These are phyloP conservation scores for Echinops telfairi DNA, from an alignment of 2,113 vertebrate species.

Conservation along the genomic window DNA sequence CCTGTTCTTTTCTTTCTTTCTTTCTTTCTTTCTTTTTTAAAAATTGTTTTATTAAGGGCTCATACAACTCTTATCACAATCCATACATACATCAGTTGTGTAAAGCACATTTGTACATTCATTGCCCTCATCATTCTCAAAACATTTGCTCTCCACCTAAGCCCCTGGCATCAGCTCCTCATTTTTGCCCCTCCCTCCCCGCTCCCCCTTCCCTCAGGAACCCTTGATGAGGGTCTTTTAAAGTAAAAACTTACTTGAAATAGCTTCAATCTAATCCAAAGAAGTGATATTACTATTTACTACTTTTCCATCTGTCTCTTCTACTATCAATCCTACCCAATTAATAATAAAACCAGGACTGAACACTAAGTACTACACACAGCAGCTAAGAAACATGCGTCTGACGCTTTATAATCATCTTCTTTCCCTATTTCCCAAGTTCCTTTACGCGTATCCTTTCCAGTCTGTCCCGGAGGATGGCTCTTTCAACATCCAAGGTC, in stretches of 20 bases:
- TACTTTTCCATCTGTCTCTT: not conserved
- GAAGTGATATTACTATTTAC: not conserved
- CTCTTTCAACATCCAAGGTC: not conserved
- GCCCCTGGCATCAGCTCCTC: no score
- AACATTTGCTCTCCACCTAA: no score
- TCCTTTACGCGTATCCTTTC: not conserved
- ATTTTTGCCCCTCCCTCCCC: no score
- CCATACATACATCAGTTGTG: no score
- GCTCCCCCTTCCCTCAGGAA: no score
- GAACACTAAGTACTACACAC: not conserved
- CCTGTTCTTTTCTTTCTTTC: no score
- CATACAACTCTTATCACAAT: no score
- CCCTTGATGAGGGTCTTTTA: no score
- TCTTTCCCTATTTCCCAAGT: not conserved
- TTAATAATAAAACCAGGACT: conserved; percentile 8
- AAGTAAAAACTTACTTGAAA: conserved; percentile 22
- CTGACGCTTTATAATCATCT: not conserved
- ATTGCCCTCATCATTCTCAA: no score
- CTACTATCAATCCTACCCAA: not conserved
- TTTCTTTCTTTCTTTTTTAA: no score
- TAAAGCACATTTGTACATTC: no score
- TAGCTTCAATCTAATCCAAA: conserved; percentile 1
- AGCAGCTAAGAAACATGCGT: not conserved
- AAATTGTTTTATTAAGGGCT: no score
- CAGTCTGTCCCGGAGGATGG: not conserved